Evolutionary conservation across 2,797 vertebrate species (phyloP).

Genomic region (Craterocephalus amniculus): DNA sequence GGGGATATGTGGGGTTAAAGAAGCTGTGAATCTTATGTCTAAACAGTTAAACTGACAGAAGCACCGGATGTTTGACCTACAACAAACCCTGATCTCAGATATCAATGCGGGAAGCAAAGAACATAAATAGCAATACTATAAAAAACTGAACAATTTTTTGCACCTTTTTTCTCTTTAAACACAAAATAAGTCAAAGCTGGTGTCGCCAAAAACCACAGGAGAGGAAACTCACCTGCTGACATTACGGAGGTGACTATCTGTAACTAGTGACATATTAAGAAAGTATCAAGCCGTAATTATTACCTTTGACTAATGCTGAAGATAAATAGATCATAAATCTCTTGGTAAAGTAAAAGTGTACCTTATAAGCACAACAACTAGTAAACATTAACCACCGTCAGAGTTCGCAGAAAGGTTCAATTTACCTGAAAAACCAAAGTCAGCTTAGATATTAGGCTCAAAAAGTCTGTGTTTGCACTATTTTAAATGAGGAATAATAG

Average conservation of each 20-base stretch:
- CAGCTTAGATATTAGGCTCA: neutral
- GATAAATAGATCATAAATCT: slow-evolving; percentile 21
- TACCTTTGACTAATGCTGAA: slow-evolving; percentile 36
- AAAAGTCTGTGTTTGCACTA: slow-evolving; percentile 1
- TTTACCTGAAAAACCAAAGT: slow-evolving; percentile 30
- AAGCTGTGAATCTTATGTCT: neutral
- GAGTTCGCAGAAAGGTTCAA: slow-evolving; percentile 43
- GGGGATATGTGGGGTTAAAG: neutral
- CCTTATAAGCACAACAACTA: neutral
- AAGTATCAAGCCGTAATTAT: slow-evolving; percentile 49
- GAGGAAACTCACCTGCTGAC: slow-evolving; percentile 5
- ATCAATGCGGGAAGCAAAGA: neutral
- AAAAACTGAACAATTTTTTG: neutral
- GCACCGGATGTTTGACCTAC: neutral
- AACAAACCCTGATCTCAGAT: neutral
- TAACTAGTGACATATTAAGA: slow-evolving; percentile 47
- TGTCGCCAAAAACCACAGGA: neutral
- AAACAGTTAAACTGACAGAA: neutral
- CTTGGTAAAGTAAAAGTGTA: slow-evolving; percentile 26
- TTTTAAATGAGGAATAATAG: slow-evolving; percentile 13
- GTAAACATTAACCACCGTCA: slow-evolving; percentile 63
- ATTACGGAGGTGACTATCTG: slow-evolving; percentile 10
- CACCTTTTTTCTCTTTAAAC: neutral
- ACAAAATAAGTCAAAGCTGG: neutral
- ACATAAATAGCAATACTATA: neutral